These are phyloP conservation scores for Phycodurus eques DNA, from an alignment of 2,113 vertebrate species.

Conservation along the genomic window DNA sequence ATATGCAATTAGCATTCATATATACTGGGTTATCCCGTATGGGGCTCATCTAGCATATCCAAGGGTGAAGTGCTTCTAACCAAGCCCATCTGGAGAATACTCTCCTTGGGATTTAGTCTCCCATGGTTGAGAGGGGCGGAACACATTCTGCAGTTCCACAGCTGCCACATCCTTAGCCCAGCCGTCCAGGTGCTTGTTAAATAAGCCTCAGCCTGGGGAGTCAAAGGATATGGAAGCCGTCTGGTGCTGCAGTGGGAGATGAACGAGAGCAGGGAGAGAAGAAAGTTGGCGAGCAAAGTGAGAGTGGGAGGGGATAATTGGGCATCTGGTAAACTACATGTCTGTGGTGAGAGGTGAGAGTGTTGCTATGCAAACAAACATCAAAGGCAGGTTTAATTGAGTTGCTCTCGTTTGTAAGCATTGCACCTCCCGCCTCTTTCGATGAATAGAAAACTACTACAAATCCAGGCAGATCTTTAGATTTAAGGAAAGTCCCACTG, in stretches of 20 bases:
- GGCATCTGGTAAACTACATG: conserved; percentile 32
- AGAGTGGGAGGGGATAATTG: conserved; percentile 44
- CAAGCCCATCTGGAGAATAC: conserved; percentile 65
- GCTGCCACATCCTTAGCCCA: conserved; percentile 59
- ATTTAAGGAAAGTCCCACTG: conserved; percentile 15
- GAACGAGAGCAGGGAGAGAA: conserved; percentile 33
- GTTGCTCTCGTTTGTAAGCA: conserved; percentile 30
- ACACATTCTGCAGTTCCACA: conserved; percentile 49
- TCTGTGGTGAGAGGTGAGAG: conserved; percentile 33
- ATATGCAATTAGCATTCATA: conserved; percentile 57
- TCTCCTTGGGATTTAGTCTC: conserved; percentile 62
- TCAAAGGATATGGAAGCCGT: conserved; percentile 52
- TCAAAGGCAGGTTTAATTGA: conserved; percentile 35
- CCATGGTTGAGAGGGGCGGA: conserved; percentile 50
- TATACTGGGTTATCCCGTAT: conserved; percentile 56
- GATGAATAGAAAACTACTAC: conserved; percentile 2
- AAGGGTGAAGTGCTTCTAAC: conserved; percentile 63
- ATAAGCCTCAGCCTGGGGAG: conserved; percentile 52
- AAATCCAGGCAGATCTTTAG: conserved; percentile 9
- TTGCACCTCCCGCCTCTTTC: conserved; percentile 27
- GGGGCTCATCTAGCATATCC: conserved; percentile 51
- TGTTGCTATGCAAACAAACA: conserved; percentile 45
- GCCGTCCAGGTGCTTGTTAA: conserved; percentile 62
- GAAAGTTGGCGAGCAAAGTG: conserved; percentile 51
- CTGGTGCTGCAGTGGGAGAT: conserved; percentile 41